These are phyloP conservation scores for Anastrepha obliqua DNA, from an alignment of 1,140 invertebrate genomes.

Conservation along the genomic window DNA sequence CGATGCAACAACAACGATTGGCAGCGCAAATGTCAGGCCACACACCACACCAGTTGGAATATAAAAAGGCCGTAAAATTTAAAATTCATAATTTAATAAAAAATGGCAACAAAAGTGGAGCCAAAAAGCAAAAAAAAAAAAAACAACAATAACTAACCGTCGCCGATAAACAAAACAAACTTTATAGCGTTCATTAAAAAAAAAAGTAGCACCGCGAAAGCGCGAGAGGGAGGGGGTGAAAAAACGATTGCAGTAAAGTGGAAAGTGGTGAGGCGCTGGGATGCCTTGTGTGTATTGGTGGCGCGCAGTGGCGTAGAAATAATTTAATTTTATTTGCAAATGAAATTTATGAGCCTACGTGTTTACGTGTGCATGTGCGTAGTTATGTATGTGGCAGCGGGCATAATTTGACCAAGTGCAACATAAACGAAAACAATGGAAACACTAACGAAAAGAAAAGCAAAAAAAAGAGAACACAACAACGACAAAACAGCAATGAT, in stretches of 20 bases:
- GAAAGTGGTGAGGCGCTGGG: background rate
- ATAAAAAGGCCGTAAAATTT: slow-evolving; percentile 53
- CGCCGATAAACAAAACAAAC: slow-evolving; percentile 13
- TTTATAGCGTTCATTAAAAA: slow-evolving; percentile 34
- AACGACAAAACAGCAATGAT: background rate
- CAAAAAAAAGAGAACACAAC: background rate
- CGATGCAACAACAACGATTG: slow-evolving; percentile 7
- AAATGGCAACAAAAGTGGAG: slow-evolving; percentile 36
- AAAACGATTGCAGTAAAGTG: background rate
- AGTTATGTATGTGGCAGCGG: background rate
- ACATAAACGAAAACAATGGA: slow-evolving; percentile 13
- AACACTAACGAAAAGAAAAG: background rate
- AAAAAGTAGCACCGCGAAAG: background rate
- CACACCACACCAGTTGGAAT: background rate
- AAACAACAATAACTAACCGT: too few relatives aligned
- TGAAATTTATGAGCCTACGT: slow-evolving; percentile 15
- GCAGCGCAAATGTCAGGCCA: slow-evolving; percentile 25
- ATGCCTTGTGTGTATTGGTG: background rate
- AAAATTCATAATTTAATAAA: slow-evolving; percentile 53
- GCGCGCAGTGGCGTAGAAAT: slow-evolving; percentile 20
- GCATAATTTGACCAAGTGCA: slow-evolving; percentile 30
- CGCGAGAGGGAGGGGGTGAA: background rate
- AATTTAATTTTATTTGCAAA: slow-evolving; percentile 42
- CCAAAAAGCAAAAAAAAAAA: background rate
- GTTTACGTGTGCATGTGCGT: background rate